These are phyloP conservation scores for Eubasilissa splendida DNA, from an alignment of 2,888 invertebrate species.

Conservation along the genomic window DNA sequence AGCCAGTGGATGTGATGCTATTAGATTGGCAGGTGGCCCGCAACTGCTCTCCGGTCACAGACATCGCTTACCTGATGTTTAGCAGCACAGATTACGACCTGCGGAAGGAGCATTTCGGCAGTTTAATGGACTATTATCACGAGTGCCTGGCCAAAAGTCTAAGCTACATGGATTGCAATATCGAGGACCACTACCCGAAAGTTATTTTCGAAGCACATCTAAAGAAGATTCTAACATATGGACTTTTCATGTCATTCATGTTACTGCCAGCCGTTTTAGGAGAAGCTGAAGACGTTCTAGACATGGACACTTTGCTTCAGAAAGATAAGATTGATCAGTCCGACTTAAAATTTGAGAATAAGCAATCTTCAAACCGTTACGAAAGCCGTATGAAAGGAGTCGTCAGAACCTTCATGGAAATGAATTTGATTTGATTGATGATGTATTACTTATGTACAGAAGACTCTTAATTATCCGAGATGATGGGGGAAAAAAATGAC, in stretches of 20 bases:
- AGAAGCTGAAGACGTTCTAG: constrained; percentile 50
- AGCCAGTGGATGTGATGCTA: constrained; percentile 42
- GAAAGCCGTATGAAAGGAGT: constrained; percentile 47
- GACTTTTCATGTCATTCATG: constrained; percentile 47
- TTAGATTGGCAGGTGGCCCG: constrained; percentile 55
- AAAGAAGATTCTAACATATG: constrained; percentile 43
- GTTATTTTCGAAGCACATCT: constrained; percentile 45
- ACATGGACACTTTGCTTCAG: constrained; percentile 46
- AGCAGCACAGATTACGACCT: constrained; percentile 47
- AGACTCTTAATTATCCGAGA: not conserved
- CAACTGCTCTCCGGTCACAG: constrained; percentile 51
- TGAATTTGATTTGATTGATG: constrained; percentile 34
- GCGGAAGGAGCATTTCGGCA: constrained; percentile 33
- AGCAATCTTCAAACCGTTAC: constrained; percentile 36
- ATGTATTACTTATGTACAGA: not conserved
- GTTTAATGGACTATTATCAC: constrained; percentile 50
- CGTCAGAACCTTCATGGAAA: constrained; percentile 38
- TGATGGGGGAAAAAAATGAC: too few species aligned
- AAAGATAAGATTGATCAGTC: constrained; percentile 44
- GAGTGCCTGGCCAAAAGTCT: constrained; percentile 29
- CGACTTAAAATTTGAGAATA: constrained; percentile 46
- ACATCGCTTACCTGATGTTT: constrained; percentile 53
- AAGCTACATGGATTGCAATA: constrained; percentile 30
- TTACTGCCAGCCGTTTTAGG: constrained; percentile 46
- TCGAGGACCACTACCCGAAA: constrained; percentile 49